A percentile compares a stretch with the other conserved stretches of the same genome.
These are phyloP conservation scores for Leptinotarsa rubiginosa DNA, from an alignment of 2,888 invertebrate species.

Conservation along the genomic window DNA sequence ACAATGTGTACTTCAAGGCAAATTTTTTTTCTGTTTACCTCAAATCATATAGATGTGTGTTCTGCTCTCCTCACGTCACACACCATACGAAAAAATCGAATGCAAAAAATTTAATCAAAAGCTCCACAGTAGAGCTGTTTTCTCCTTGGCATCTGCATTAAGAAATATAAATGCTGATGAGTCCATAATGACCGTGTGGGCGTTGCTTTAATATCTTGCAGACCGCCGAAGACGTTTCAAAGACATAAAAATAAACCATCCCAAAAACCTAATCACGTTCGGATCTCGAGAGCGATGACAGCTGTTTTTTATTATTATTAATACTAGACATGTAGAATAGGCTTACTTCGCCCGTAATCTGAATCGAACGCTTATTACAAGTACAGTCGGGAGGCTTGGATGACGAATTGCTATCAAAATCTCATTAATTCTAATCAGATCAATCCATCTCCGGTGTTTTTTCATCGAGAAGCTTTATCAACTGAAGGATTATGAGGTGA, in stretches of 20 bases:
- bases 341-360: slow-evolving; percentile 4
- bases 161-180: slow-evolving; percentile 7
- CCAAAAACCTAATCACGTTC: slow-evolving; percentile 4
- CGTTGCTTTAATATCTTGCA: background rate
- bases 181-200: background rate
- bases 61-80: background rate
- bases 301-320: slow-evolving; percentile 9
- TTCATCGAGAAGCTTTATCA: slow-evolving; percentile 6
- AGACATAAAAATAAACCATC: slow-evolving; percentile 8
- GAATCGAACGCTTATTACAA: slow-evolving; percentile 6
- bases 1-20: too few species aligned
- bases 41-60: too few species aligned
- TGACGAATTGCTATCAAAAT: slow-evolving; percentile 28
- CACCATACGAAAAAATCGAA: background rate
- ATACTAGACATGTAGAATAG: background rate
- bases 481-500: background rate
- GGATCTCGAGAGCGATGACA: slow-evolving; percentile 6
- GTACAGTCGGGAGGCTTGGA: slow-evolving; percentile 12
- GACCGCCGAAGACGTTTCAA: slow-evolving; percentile 2
- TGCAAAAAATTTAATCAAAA: background rate
- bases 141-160: background rate
- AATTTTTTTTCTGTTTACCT: too few species aligned
- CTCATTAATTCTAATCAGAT: slow-evolving; percentile 29
- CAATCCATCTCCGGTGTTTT: slow-evolving; percentile 16
- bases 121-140: background rate